phyloP scores from a whole-genome alignment of 2,113 vertebrate genomes.

The Campylomormyrus tamandua region DNA sequence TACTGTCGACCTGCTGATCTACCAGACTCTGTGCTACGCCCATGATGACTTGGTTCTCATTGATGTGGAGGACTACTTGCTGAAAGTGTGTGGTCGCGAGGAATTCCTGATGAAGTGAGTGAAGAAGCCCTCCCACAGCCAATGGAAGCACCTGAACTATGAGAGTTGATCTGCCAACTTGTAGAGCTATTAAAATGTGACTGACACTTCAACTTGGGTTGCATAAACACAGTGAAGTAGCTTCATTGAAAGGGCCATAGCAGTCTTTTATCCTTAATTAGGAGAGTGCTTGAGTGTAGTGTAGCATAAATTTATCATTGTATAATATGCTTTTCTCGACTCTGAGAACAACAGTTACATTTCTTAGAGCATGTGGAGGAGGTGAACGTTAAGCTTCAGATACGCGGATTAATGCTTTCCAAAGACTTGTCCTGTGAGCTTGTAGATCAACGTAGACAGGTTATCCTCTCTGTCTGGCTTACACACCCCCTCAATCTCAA shows the following conservation, averaged over 20 bases:
- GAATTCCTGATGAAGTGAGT: conserved; percentile 90
- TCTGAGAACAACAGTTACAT: neutral
- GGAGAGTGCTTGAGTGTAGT: neutral
- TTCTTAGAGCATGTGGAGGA: neutral
- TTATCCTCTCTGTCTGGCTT: neutral
- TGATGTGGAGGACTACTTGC: conserved; percentile 62
- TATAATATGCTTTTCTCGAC: neutral
- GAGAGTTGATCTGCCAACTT: neutral
- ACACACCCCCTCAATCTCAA: conserved; percentile 6
- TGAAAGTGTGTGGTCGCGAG: conserved; percentile 60
- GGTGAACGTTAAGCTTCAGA: neutral
- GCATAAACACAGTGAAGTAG: neutral
- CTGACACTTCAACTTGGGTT: neutral
- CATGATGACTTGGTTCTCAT: conserved; percentile 74
- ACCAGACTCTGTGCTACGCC: conserved; percentile 88
- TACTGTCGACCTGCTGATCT: conserved; percentile 85
- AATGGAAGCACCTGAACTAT: neutral
- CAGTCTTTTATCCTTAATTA: neutral
- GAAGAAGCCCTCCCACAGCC: neutral
- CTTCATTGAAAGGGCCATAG: neutral
- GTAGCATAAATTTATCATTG: neutral
- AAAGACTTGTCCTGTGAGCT: neutral
- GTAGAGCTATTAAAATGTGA: neutral
- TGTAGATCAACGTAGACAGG: neutral
- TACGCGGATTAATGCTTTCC: neutral